phyloP scores from a whole-genome alignment of 2,888 invertebrate genomes.

The Chymomyza procnemis region DNA sequence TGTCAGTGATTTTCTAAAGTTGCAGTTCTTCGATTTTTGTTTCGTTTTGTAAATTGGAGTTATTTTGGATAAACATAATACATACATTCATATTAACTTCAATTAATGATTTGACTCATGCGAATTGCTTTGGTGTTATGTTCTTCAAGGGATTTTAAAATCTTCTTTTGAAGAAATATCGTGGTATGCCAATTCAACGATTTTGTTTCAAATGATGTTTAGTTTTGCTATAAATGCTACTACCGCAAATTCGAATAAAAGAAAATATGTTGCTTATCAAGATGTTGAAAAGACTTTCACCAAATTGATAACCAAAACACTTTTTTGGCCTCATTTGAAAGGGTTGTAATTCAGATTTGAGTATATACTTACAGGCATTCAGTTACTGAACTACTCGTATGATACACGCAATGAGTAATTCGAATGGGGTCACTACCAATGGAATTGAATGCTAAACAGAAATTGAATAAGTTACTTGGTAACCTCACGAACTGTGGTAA shows the following conservation, averaged over 20 bases:
- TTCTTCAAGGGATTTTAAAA: too few relatives aligned
- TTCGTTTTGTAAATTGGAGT: too few relatives aligned
- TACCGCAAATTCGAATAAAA: background rate
- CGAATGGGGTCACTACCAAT: background rate
- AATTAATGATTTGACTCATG: too few relatives aligned
- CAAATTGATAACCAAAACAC: background rate
- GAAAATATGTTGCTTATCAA: background rate
- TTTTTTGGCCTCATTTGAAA: background rate
- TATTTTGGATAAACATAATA: too few relatives aligned
- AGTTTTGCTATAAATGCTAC: too few relatives aligned
- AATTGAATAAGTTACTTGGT: background rate
- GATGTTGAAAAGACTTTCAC: background rate
- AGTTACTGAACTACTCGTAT: background rate
- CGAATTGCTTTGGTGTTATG: too few relatives aligned
- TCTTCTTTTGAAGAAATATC: too few relatives aligned
- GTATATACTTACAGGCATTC: background rate
- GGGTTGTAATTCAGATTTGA: background rate
- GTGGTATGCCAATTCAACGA: too few relatives aligned
- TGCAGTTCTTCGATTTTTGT: too few relatives aligned
- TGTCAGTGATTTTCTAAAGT: too few relatives aligned
- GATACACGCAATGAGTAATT: background rate
- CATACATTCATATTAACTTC: too few relatives aligned
- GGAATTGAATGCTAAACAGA: background rate
- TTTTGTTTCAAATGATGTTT: too few relatives aligned
- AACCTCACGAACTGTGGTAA: background rate